phyloP scores from a whole-genome alignment of 2,888 invertebrate species.

The Drosophila nigricruria region DNA sequence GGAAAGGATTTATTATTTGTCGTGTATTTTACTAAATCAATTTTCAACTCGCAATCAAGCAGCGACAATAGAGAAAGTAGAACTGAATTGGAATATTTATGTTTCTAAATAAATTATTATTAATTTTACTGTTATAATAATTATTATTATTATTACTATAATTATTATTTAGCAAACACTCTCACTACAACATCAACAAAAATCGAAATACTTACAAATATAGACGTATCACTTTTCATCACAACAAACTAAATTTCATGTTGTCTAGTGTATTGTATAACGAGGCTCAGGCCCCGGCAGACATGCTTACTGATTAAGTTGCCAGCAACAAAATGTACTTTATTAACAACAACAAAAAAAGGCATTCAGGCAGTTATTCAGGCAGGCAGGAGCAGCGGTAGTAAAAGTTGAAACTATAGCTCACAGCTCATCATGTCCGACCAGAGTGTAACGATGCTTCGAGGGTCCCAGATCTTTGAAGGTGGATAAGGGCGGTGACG shows the following conservation, averaged over 20 bases:
- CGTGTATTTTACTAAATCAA: too few species aligned
- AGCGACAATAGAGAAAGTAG: too few species aligned
- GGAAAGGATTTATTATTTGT: too few species aligned
- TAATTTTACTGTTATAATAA: too few species aligned
- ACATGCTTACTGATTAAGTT: conserved; percentile 55
- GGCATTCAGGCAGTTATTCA: background rate
- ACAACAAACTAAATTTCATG: background rate
- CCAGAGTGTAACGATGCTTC: conserved; percentile 59
- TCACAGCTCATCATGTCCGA: conserved; percentile 64
- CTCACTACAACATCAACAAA: background rate
- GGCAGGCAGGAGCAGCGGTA: background rate
- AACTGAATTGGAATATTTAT: too few species aligned
- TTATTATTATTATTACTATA: too few species aligned
- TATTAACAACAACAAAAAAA: conserved; percentile 46
- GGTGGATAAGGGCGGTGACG: conserved; percentile 36
- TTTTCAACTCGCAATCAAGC: too few species aligned
- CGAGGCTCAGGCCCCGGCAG: conserved; percentile 17
- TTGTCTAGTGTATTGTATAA: conserved; percentile 11
- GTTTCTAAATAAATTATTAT: too few species aligned
- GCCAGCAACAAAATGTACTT: conserved; percentile 48
- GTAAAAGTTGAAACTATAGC: conserved; percentile 19
- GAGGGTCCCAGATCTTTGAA: conserved; percentile 67
- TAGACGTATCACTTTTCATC: background rate
- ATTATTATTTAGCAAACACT: too few species aligned
- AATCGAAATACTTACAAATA: background rate